Percentiles rank a stretch among this genome's conserved stretches.
phyloP scores from a whole-genome alignment of 2,113 vertebrate genomes.

The Narcine bancroftii region DNA sequence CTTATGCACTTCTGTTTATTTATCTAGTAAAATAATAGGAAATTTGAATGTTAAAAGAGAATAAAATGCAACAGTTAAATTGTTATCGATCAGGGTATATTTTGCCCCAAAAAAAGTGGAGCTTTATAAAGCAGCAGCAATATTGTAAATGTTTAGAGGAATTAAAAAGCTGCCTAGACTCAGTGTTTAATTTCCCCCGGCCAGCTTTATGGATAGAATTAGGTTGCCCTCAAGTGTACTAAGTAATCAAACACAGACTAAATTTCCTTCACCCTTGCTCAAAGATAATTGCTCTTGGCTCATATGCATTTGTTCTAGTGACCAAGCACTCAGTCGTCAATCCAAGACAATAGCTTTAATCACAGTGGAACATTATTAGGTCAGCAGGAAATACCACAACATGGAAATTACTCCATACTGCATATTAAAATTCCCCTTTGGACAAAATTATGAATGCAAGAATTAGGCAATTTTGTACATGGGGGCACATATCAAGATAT shows the following conservation, averaged over 20 bases:
- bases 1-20: not conserved
- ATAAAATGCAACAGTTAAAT: not conserved
- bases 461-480: not conserved
- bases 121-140: not conserved
- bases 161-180: not conserved
- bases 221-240: slow-evolving; percentile 15
- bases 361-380: not conserved
- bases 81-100: no score
- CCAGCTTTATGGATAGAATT: not conserved
- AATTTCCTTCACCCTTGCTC: not conserved
- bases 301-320: not conserved
- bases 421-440: not conserved
- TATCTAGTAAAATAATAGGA: not conserved
- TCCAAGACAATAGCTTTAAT: not conserved
- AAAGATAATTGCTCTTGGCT: not conserved
- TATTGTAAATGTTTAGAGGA: not conserved
- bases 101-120: not conserved
- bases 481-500: not conserved
- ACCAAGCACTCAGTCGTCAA: not conserved
- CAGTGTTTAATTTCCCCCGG: not conserved
- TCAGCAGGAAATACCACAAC: not conserved
- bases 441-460: not conserved
- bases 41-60: not conserved
- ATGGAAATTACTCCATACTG: not conserved
- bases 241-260: slow-evolving; percentile 21